These are phyloP conservation scores for Anthophora plumipes DNA, from an alignment of 2,888 invertebrate genomes.

Conservation along the genomic window DNA sequence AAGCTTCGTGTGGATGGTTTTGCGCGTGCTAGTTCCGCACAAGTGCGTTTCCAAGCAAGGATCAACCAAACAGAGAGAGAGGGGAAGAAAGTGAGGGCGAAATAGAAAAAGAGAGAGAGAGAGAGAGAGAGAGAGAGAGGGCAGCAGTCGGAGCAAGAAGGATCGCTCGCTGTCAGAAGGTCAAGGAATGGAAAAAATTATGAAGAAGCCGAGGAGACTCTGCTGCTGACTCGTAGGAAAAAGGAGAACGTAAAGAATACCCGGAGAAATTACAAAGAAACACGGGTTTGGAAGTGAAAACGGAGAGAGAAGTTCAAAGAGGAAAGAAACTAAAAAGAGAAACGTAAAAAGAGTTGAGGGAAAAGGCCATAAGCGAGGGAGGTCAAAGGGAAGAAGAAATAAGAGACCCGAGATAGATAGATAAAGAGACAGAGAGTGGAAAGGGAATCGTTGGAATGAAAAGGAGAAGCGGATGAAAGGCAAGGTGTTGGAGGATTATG, in stretches of 20 bases:
- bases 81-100: neutral
- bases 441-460: neutral
- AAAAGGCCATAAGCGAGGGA: neutral
- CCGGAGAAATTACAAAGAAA: slow-evolving; percentile 15
- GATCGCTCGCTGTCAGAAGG: too few relatives aligned
- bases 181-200: neutral
- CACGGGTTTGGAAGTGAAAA: neutral
- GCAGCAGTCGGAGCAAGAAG: neutral
- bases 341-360: too few relatives aligned
- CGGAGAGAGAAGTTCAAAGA: neutral
- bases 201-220: neutral
- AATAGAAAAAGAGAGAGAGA: slow-evolving; percentile 15
- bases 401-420: neutral
- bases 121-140: neutral
- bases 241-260: neutral
- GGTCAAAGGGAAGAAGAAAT: neutral
- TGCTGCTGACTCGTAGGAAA: neutral
- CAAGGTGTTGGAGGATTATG: neutral
- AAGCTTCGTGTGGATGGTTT: neutral
- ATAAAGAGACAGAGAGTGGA: too few relatives aligned
- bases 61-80: neutral
- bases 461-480: neutral
- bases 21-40: neutral
- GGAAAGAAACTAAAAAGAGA: neutral
- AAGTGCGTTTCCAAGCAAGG: slow-evolving; percentile 10